Base-by-base conservation (phyloP, 2,113 vertebrate genomes). In the Micronycteris hirsuta region DNA sequence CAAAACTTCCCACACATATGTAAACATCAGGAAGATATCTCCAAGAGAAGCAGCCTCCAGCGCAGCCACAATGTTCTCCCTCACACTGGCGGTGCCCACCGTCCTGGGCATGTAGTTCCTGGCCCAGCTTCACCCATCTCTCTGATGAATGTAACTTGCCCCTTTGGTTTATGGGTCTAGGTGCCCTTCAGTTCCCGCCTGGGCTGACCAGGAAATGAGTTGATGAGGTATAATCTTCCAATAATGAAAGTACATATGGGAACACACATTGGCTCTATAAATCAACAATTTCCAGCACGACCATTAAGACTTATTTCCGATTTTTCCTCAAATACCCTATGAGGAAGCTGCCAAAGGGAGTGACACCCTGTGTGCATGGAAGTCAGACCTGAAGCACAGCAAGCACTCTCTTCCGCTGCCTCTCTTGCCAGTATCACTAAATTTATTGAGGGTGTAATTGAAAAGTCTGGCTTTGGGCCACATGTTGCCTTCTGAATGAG, bases 161-260 rank as follows among this genome's bases (percentile, higher is more conserved):
- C 70, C 28, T 86, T 89, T 71, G 17, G 20, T 68, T 77, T 54
- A 58, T 49, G 41, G 26, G 17, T 33, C 54, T 45, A 65, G 33
- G 26, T 49, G 45, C 43, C 81, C 81, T 86, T 94, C 41, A 41
- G 19, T 16, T 82, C 31, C 52, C 93, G 16, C 71, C 61, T 87
- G 16, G 52, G 58, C 74, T 95, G 71, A 85, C 52, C 88, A 89
- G 95, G 95, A 97, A 96, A 88, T 89, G 52, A 96, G 68, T 7
- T n/a, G 43, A 78, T 74, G 38, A 7, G n/a, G 28, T 85, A 5
- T 77, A 94, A 86, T 94, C 73, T 89, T 95, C 56, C 82, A 95
- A 93, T 97, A 86, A 96, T 78, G n/a, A 94, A 96, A 89, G 96
- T 74, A 95, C 77, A 95, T 47, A 95, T 47, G 56, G 33, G 68